A percentile compares a stretch with the other conserved stretches of the same genome.
These are phyloP conservation scores for Potorous gilbertii DNA, from an alignment of 2,797 vertebrate genomes.

Conservation along the genomic window DNA sequence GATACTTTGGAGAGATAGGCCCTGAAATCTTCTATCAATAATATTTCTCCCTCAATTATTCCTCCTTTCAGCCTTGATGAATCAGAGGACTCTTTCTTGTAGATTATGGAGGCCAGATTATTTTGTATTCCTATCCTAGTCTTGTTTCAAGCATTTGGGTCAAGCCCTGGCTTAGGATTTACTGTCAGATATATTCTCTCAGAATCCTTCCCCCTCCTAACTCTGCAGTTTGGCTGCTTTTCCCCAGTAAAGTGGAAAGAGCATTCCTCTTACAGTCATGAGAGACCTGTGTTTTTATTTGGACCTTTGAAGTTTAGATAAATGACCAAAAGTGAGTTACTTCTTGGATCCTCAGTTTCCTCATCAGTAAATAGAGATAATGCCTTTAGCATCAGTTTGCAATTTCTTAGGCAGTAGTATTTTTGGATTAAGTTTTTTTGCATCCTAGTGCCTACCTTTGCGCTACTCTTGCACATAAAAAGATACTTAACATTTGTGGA, in stretches of 20 bases:
- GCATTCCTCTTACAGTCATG: background rate
- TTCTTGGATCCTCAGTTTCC: background rate
- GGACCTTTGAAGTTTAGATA: background rate
- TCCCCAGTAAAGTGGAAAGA: background rate
- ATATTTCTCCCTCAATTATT: background rate
- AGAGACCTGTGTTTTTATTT: background rate
- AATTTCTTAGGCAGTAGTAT: background rate
- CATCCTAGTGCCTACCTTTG: background rate
- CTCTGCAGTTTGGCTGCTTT: background rate
- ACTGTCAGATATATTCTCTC: background rate
- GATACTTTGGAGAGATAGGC: background rate
- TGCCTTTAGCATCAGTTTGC: background rate
- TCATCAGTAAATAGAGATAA: background rate
- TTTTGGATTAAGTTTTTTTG: background rate
- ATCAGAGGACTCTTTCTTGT: background rate
- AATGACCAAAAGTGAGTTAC: background rate
- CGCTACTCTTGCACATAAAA: background rate
- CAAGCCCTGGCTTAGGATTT: background rate
- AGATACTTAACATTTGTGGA: background rate
- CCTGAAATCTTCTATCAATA: background rate
- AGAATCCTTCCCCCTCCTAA: background rate
- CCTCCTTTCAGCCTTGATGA: background rate
- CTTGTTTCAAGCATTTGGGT: background rate
- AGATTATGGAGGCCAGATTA: background rate
- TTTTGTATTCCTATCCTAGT: background rate